Percentiles rank a stretch among this genome's conserved stretches.
Conservation (phyloP, 2,797 vertebrate genomes). For the Mus minutoides region DNA sequence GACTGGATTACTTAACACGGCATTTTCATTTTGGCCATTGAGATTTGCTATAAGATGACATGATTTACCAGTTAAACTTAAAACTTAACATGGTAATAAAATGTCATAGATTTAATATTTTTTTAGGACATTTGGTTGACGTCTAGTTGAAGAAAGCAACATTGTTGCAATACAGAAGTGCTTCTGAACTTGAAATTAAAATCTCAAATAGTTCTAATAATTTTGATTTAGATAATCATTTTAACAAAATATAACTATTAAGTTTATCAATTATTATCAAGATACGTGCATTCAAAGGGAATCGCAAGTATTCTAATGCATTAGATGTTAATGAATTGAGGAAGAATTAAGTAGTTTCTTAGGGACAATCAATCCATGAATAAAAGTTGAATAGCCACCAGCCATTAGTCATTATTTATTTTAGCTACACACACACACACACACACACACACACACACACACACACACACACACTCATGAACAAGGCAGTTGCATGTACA, state of each 20-base stretch:
- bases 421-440: neutral
- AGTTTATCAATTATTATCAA: slow-evolving; percentile 6
- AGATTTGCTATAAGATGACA: neutral
- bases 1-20: neutral
- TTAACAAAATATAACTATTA: slow-evolving; percentile 21
- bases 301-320: neutral
- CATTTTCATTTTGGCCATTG: neutral
- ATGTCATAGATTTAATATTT: neutral
- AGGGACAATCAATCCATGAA: neutral
- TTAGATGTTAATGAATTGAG: neutral
- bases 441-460: neutral
- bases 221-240: neutral
- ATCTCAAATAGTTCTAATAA: neutral
- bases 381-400: neutral
- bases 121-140: slow-evolving; percentile 11
- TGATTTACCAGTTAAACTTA: neutral
- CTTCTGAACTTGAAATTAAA: neutral
- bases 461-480: neutral
- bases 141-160: neutral
- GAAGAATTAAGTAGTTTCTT: slow-evolving; percentile 8
- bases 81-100: slow-evolving; percentile 1
- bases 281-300: neutral
- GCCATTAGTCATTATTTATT: neutral
- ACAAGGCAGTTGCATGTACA: no score
- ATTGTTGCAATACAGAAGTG: neutral